Base-by-base conservation (phyloP, 1,140 invertebrate species). In the Drosophila persimilis region DNA sequence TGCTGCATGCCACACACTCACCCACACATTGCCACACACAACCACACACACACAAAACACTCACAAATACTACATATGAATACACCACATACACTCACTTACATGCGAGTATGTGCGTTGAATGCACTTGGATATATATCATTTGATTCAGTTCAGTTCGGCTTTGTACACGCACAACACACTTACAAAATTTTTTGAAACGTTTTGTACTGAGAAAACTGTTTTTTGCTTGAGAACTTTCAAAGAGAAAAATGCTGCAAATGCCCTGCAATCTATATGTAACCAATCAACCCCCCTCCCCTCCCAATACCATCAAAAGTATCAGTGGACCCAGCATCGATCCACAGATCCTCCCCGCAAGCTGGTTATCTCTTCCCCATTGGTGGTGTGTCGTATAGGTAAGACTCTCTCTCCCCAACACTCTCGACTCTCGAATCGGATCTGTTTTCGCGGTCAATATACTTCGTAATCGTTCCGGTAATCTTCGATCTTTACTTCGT, bases 71-170 rank as follows among this genome's bases (percentile, higher is more conserved):
- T 45, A 60, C 20, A 50, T 17, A 17, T 4, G 8, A 15, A 59
- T 7, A 20, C 13, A 2, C 26, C 39, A 8, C 17, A 63, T 29
- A 55, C 29, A 46, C 29, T 31, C 45, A 64, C 22, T 13, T 5
- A 69, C 15, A 39, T 59, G 57, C 69, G 44, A 51, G 41, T 15
- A 51, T 48, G 43, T 56, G 47, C 45, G 51, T 57, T 54, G 31
- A 57, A 39, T 65, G 48, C 59, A 64, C 52, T 65, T 55, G 46
- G 44, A 56, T 39, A 39, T 39, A 39, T 39, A 44, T 57, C 31
- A 47, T 52, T 57, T 74, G 41, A 43, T 74, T 73, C 29, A 54
- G 60, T 74, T 64, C 20, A 72, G 51, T 73, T 74, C 26, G 46
- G 66, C 66, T 70, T 70, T 26, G 35, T 17, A 35, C 64, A 69